Percentiles rank a stretch among this genome's conserved stretches.
phyloP scores from a whole-genome alignment of 2,888 invertebrate genomes.

The Antheraea yamamai region DNA sequence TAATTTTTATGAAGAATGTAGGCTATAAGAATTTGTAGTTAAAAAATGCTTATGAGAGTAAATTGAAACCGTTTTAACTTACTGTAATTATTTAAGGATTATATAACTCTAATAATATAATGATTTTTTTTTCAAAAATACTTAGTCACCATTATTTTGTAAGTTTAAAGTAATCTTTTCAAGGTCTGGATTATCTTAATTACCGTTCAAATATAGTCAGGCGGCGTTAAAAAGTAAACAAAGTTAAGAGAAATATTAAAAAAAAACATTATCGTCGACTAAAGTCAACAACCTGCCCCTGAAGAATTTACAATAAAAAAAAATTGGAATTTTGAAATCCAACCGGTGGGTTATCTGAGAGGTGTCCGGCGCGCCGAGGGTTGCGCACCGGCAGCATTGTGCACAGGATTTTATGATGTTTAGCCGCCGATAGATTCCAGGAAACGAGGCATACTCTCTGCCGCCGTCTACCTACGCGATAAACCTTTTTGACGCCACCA shows the following conservation, averaged over 20 bases:
- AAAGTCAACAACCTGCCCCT: constrained; percentile 42
- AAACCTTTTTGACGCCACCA: constrained; percentile 67
- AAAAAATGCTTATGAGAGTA: neutral
- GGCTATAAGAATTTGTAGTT: neutral
- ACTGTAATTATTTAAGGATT: neutral
- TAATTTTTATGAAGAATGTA: neutral
- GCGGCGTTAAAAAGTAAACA: constrained; percentile 1
- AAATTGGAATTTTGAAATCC: constrained; percentile 49
- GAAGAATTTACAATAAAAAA: constrained; percentile 41
- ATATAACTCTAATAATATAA: too few species aligned
- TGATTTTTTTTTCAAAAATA: neutral
- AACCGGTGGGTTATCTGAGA: constrained; percentile 39
- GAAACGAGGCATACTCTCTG: constrained; percentile 49
- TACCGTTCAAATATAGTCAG: neutral
- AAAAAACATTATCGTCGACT: constrained; percentile 24
- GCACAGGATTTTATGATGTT: constrained; percentile 62
- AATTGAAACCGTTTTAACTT: neutral
- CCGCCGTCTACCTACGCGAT: constrained; percentile 53
- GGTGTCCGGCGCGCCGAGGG: constrained; percentile 26
- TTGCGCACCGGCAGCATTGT: constrained; percentile 56
- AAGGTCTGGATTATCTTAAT: neutral
- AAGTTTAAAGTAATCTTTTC: neutral
- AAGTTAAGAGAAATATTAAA: neutral
- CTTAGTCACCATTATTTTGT: neutral
- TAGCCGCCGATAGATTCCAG: constrained; percentile 49